phyloP scores from a whole-genome alignment of 2,888 invertebrate genomes.

The Thecocarcelia acutangulata region DNA sequence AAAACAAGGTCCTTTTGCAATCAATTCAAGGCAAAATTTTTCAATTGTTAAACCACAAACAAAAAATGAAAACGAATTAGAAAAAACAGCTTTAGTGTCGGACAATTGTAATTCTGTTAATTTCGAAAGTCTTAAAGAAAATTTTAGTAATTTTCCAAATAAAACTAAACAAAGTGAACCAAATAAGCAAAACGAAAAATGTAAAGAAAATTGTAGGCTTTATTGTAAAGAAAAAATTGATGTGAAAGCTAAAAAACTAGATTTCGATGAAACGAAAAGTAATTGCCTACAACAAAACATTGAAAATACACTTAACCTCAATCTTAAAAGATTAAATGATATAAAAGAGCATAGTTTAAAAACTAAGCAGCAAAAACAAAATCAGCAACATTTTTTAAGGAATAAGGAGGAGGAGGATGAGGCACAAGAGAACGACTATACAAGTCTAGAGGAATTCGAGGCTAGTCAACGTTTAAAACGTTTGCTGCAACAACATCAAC shows the following conservation, averaged over 20 bases:
- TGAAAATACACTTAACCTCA: conserved; percentile 55
- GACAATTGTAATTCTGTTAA: not conserved
- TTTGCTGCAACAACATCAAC: conserved; percentile 80
- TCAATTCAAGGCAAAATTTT: conserved; percentile 18
- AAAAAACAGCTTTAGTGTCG: not conserved
- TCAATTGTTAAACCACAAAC: not conserved
- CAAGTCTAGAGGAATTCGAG: conserved; percentile 77
- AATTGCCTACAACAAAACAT: conserved; percentile 41
- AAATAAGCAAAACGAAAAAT: not conserved
- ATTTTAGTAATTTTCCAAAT: conserved; percentile 3
- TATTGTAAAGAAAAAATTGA: conserved; percentile 1
- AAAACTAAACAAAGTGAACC: not conserved
- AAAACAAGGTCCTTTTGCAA: conserved; percentile 43
- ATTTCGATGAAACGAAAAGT: conserved; percentile 50
- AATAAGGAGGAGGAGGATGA: too few species aligned
- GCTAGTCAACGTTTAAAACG: conserved; percentile 82
- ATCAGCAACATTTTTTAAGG: not conserved
- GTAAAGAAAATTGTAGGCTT: not conserved
- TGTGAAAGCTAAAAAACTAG: conserved; percentile 34
- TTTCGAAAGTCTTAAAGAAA: too few species aligned
- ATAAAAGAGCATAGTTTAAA: not conserved
- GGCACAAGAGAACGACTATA: conserved; percentile 3
- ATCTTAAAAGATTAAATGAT: conserved; percentile 51
- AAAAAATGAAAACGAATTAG: conserved; percentile 21
- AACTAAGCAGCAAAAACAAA: conserved; percentile 12